phyloP scores from a whole-genome alignment of 2,888 invertebrate genomes.

The Drosophila algonquin region DNA sequence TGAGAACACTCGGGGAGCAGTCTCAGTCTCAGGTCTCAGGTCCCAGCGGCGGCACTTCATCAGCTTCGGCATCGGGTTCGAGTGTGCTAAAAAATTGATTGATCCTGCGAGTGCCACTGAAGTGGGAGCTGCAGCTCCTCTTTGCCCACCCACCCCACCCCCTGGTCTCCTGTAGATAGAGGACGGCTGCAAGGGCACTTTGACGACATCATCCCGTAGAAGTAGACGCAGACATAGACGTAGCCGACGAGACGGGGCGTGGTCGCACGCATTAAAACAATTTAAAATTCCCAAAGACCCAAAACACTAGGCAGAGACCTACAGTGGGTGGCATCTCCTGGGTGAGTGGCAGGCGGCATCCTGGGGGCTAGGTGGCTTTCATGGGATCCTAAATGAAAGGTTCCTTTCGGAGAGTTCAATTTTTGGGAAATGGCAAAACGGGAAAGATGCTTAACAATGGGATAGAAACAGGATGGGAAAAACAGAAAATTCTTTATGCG shows the following conservation, averaged over 20 bases:
- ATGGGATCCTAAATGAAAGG: slow-evolving; percentile 6
- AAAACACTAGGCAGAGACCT: slow-evolving; percentile 32
- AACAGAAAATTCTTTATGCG: too few relatives aligned
- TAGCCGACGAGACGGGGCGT: slow-evolving; percentile 44
- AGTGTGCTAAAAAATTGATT: slow-evolving; percentile 76
- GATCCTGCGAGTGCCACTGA: slow-evolving; percentile 64
- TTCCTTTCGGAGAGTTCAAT: slow-evolving; percentile 5
- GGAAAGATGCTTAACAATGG: background rate
- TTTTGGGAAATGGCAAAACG: background rate
- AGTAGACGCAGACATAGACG: slow-evolving; percentile 14
- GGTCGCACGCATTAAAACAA: slow-evolving; percentile 70
- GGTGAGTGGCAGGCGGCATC: background rate
- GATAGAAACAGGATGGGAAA: too few relatives aligned
- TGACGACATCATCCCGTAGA: slow-evolving; percentile 65
- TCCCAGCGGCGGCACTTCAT: slow-evolving; percentile 74
- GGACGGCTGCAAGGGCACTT: slow-evolving; percentile 27
- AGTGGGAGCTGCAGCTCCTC: slow-evolving; percentile 22
- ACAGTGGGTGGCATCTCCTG: slow-evolving; percentile 28
- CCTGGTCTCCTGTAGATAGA: background rate
- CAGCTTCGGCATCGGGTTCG: slow-evolving; percentile 40
- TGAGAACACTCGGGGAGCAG: slow-evolving; percentile 4
- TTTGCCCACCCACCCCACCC: background rate
- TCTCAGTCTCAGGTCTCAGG: slow-evolving; percentile 13
- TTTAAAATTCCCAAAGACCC: slow-evolving; percentile 70
- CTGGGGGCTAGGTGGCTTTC: background rate